A percentile compares a stretch with the other conserved stretches of the same genome.
These are phyloP conservation scores for Chromobotia macracanthus DNA, from an alignment of 2,797 vertebrate species.

Conservation along the genomic window DNA sequence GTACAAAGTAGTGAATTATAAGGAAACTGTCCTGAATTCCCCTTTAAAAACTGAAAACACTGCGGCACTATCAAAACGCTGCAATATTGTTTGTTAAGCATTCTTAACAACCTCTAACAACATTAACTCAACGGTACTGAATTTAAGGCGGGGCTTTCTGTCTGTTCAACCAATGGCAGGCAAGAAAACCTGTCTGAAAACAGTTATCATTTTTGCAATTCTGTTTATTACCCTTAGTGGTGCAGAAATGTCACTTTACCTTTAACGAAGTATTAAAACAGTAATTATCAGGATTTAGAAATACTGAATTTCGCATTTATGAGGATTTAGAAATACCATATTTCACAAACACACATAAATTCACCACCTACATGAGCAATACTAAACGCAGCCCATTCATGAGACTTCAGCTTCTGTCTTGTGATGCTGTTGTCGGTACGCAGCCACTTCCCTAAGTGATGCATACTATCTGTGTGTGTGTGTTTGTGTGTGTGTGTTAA, in stretches of 20 bases:
- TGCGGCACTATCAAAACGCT: too few species aligned
- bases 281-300: slow-evolving; percentile 12
- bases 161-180: too few species aligned
- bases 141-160: too few species aligned
- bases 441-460: slow-evolving; percentile 51
- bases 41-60: too few species aligned
- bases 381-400: slow-evolving; percentile 3
- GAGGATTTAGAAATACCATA: slow-evolving; percentile 13
- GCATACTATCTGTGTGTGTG: not conserved
- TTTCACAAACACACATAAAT: slow-evolving; percentile 13
- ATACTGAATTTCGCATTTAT: slow-evolving; percentile 4
- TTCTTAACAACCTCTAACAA: too few species aligned
- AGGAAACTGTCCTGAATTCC: too few species aligned
- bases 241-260: not conserved
- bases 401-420: slow-evolving; percentile 58
- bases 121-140: too few species aligned
- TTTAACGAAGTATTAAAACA: not conserved
- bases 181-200: not conserved
- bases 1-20: too few species aligned
- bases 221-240: not conserved
- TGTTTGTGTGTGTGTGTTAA: not conserved
- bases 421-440: slow-evolving; percentile 60
- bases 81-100: too few species aligned
- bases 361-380: slow-evolving; percentile 7
- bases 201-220: not conserved